Evolutionary conservation across 2,888 invertebrate species (phyloP), one percentile per base, ranked within the genome.

Genomic region (Chromoteleia sp.): DNA sequence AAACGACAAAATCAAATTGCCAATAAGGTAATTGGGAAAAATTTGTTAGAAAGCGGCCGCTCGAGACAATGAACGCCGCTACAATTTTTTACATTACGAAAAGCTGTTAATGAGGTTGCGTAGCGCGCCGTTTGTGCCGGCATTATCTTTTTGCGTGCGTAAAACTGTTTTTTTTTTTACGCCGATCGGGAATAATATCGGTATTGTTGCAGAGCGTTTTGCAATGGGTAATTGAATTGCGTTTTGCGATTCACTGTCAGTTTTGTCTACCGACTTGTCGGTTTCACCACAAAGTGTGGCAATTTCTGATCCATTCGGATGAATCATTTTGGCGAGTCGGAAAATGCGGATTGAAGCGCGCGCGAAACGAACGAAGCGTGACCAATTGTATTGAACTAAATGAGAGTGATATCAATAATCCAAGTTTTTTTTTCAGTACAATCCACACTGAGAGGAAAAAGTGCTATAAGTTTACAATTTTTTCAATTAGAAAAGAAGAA

Each of bases 21-120:
- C 61, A 71, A 58, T 63, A 41, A 33, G 43, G 50, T 54, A 63
- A 71, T 78, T 71, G 71, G 58, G 36, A 71, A 78, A 76, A 78
- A 52, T 78, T 65, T 29, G 65, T 63, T 78, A 78, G 71, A 78
- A 71, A 78, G 78, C 63, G 77, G n/a, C 61, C 7, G 58, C 7
- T 10, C 41, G 36, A 39, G 45, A 61, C 78, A 58, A 71, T 65
- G 52, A 54, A 19, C n/a, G 61, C 12, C 29, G 12, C n/a, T 17
- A 21, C 45, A 2, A n/a, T 41, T 71, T 56, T 52, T 61, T 36
- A 5, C 19, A 5, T 19, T 30, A 43, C 63, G 36, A 73, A 73
- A 61, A 73, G 41, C 41, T 17, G 61, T 43, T 74, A 74, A 74
- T 45, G 58, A 63, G 71, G 52, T 52, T 61, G 58, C 58, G 58